Evolutionary conservation across 2,888 invertebrate genomes (phyloP).

Genomic region (Allolobophora icterica): DNA sequence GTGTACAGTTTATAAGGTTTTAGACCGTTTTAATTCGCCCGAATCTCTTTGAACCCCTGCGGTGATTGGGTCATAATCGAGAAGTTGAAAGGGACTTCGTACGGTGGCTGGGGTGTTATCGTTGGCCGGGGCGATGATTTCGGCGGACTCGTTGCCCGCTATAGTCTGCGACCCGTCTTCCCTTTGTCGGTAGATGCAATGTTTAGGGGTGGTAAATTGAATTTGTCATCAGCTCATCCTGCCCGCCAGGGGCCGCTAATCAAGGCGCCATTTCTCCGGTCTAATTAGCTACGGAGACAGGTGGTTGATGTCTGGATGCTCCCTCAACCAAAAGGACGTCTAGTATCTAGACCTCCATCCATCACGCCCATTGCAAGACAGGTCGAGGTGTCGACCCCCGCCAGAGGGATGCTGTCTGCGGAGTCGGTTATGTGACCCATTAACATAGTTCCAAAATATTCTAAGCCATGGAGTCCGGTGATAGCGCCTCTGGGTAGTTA

Average conservation of each 20-base stretch:
- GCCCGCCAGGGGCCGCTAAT: background rate
- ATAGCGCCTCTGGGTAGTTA: too few species aligned
- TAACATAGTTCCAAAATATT: background rate
- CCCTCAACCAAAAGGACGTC: too few species aligned
- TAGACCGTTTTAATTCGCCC: background rate
- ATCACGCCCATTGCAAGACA: background rate
- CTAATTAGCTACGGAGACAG: conserved; percentile 1
- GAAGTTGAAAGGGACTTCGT: background rate
- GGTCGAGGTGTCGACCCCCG: background rate
- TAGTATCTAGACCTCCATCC: background rate
- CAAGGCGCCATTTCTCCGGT: background rate
- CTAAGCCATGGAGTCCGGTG: background rate
- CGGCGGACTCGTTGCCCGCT: background rate
- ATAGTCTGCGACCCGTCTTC: background rate
- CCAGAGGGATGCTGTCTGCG: background rate
- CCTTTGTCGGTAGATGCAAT: background rate
- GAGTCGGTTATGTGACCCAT: background rate
- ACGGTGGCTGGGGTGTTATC: background rate
- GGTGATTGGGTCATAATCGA: background rate
- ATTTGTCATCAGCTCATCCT: conserved; percentile 11
- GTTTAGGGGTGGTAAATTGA: background rate
- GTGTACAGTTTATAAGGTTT: conserved; percentile 6
- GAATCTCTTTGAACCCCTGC: background rate
- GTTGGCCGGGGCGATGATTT: background rate
- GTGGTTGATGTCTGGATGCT: background rate